Base-by-base conservation (phyloP, 2,888 invertebrate genomes). In the Erannis defoliaria region DNA sequence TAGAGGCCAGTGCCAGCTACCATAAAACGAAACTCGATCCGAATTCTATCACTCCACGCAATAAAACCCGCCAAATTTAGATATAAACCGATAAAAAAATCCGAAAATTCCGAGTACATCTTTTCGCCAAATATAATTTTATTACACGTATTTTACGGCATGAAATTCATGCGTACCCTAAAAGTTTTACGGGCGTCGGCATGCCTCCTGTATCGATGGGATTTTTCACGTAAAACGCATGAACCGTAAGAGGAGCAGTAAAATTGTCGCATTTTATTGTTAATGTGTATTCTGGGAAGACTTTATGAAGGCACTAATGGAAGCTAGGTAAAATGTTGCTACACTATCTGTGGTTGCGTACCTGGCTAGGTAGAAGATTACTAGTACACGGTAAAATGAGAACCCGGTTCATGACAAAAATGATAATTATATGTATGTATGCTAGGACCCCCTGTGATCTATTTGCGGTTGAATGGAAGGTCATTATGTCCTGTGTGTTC, bases 141-240 rank as follows among this genome's bases (percentile, higher is more conserved):
- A 87, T 84, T 84, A 79, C 79, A 71, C 75, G 82, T 82, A 84
- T 86, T 86, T 86, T 86, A 86, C 76, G 81, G 73, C 46, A 31
- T 64, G 66, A 68, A 70, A 71, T 69, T 68, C 69, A 71, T 65
- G 67, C 74, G 77, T 74, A 69, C 66, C 78, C 83, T 87, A 85
- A 87, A 88, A 85, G 55, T 81, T 87, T 85, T 87, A 88, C 74
- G 80, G 70, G 68, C 51, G 73, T 35, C 42, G 14, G 26, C 46
- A 70, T 70, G 29, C 68, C 76, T 50, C 12, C 74, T 77, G 77
- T 80, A 80, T 81, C 76, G 70, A 65, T 70, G 68, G 70, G 73
- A 65, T 71, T 71, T 73, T 72, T 76, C 73, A 68, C 74, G 76
- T 84, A 81, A 82, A 84, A 74, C 71, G 71, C 73, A 72, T 78